Percentiles rank a stretch among this genome's conserved stretches.
Conservation (phyloP, 2,797 vertebrate genomes). For the Potorous gilbertii region DNA sequence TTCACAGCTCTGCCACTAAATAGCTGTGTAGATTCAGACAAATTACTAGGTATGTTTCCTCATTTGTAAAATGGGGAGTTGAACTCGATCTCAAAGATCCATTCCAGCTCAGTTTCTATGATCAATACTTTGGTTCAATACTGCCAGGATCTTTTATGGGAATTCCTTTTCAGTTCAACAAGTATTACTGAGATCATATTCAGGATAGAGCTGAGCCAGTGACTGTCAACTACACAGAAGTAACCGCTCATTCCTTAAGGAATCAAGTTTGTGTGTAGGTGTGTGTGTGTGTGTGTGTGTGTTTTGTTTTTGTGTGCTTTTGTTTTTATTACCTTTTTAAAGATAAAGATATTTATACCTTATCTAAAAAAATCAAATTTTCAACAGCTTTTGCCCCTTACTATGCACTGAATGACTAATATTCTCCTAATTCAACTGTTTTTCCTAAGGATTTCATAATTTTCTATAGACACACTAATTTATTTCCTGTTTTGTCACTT, state of each 20-base stretch:
- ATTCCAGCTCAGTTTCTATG: background rate
- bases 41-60: background rate
- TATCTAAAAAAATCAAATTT: background rate
- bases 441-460: background rate
- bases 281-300: too few relatives aligned
- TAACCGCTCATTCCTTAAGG: background rate
- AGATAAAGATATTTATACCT: background rate
- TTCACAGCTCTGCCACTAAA: background rate
- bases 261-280: background rate
- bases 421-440: background rate
- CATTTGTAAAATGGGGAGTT: background rate
- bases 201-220: background rate
- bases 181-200: background rate
- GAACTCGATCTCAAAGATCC: background rate
- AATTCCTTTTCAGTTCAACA: conserved; percentile 1
- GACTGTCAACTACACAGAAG: background rate
- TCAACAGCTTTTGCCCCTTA: background rate
- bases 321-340: background rate
- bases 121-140: background rate
- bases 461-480: background rate
- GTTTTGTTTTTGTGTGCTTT: too few relatives aligned
- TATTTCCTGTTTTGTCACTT: background rate
- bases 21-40: background rate
- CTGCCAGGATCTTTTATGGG: background rate
- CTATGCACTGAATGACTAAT: background rate